Evolutionary conservation across 2,797 vertebrate genomes (phyloP).

Genomic region (Staurois parvus): DNA sequence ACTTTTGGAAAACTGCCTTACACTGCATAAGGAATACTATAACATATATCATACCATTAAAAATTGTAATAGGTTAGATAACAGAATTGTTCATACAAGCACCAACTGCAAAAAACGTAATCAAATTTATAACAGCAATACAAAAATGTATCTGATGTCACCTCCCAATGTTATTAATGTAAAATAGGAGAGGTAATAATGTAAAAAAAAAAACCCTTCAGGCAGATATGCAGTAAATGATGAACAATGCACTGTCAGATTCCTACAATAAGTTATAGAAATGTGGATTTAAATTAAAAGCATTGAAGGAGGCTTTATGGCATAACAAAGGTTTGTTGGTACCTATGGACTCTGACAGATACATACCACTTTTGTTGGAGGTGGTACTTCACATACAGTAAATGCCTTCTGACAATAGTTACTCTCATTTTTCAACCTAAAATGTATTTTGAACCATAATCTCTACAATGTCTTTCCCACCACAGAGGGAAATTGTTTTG

Average conservation of each 20-base stretch:
- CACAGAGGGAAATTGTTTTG: conserved; percentile 42
- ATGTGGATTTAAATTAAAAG: neutral
- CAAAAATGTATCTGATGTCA: conserved; percentile 1
- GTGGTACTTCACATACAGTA: conserved; percentile 10
- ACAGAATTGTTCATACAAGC: neutral
- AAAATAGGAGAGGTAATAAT: neutral
- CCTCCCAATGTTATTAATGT: neutral
- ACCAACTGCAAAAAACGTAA: neutral
- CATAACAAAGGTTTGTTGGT: conserved; percentile 23
- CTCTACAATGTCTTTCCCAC: conserved; percentile 26
- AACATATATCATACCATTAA: neutral
- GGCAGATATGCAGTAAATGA: neutral
- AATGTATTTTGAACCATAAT: neutral
- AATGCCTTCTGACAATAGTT: conserved; percentile 3
- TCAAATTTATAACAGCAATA: neutral
- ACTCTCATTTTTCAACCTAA: neutral
- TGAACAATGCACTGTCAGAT: neutral
- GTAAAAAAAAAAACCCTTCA: conserved; percentile 9
- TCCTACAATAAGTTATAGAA: neutral
- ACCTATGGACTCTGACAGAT: neutral
- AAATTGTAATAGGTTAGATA: conserved; percentile 1
- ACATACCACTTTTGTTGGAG: neutral
- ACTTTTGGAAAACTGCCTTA: neutral
- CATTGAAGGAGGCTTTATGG: neutral
- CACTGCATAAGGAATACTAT: neutral